Percentiles rank a stretch among this genome's conserved stretches.
These are phyloP conservation scores for Selenia dentaria DNA, from an alignment of 2,888 invertebrate genomes.

Conservation along the genomic window DNA sequence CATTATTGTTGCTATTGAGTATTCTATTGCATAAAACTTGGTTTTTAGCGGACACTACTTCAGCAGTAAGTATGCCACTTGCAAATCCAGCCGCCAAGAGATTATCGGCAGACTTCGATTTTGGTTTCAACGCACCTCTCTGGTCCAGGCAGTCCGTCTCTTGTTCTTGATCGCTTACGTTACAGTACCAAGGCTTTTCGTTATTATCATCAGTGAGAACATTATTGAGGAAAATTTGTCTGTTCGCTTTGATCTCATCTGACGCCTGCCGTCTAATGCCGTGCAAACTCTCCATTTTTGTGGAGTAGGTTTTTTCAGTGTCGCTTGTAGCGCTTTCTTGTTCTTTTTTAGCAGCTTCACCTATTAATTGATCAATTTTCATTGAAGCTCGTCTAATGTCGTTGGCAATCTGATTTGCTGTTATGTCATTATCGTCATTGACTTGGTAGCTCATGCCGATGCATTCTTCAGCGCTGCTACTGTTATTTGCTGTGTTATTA, in stretches of 20 bases:
- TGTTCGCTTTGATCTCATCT: conserved; percentile 76
- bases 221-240: conserved; percentile 72
- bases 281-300: conserved; percentile 83
- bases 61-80: conserved; percentile 58
- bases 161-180: conserved; percentile 79
- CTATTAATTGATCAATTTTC: conserved; percentile 83
- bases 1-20: conserved; percentile 57
- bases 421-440: conserved; percentile 82
- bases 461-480: conserved; percentile 78
- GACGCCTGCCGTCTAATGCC: conserved; percentile 81
- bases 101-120: conserved; percentile 71
- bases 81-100: conserved; percentile 58
- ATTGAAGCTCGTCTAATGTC: conserved; percentile 83
- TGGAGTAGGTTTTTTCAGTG: conserved; percentile 78
- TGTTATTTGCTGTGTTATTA: conserved; percentile 65
- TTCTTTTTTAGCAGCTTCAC: conserved; percentile 70
- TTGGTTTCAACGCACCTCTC: conserved; percentile 57
- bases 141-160: conserved; percentile 69
- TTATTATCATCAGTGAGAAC: conserved; percentile 69
- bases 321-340: conserved; percentile 61
- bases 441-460: conserved; percentile 79
- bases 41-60: conserved; percentile 72
- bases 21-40: conserved; percentile 72
- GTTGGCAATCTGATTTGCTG: conserved; percentile 81
- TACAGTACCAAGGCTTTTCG: conserved; percentile 81